These are phyloP conservation scores for Wiebesia pumilae DNA, from an alignment of 1,140 invertebrate genomes.

Conservation along the genomic window DNA sequence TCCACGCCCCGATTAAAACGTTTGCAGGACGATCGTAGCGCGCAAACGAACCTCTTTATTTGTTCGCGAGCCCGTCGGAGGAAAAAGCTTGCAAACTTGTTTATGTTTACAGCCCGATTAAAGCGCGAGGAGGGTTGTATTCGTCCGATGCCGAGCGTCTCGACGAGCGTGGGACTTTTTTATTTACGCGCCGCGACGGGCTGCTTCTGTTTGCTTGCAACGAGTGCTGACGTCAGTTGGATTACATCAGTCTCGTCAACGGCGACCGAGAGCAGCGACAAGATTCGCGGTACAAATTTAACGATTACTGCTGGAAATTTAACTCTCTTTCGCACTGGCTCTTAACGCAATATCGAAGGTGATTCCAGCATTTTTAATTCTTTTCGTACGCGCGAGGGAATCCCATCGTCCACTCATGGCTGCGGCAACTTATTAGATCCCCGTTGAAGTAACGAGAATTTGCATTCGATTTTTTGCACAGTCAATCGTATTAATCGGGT, in stretches of 20 bases:
- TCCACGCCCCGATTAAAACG: not conserved
- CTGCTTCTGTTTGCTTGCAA: not conserved
- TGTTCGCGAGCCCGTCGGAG: not conserved
- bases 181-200: not conserved
- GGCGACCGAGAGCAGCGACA: too few relatives aligned
- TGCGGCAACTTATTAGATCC: too few relatives aligned
- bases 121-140: not conserved
- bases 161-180: slow-evolving; percentile 19
- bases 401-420: too few relatives aligned
- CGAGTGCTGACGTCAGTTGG: not conserved
- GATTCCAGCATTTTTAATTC: too few relatives aligned
- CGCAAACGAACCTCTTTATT: not conserved
- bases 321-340: too few relatives aligned
- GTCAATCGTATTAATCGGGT: too few relatives aligned
- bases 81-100: slow-evolving; percentile 43
- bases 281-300: too few relatives aligned
- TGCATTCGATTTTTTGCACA: too few relatives aligned
- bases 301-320: too few relatives aligned
- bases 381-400: too few relatives aligned
- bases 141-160: not conserved
- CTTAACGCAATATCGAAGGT: too few relatives aligned
- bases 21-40: not conserved
- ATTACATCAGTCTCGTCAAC: not conserved
- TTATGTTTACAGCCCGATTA: slow-evolving; percentile 39
- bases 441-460: too few relatives aligned